Evolutionary conservation across 2,113 vertebrate species (phyloP).

Genomic region (Cercopithecus mona): DNA sequence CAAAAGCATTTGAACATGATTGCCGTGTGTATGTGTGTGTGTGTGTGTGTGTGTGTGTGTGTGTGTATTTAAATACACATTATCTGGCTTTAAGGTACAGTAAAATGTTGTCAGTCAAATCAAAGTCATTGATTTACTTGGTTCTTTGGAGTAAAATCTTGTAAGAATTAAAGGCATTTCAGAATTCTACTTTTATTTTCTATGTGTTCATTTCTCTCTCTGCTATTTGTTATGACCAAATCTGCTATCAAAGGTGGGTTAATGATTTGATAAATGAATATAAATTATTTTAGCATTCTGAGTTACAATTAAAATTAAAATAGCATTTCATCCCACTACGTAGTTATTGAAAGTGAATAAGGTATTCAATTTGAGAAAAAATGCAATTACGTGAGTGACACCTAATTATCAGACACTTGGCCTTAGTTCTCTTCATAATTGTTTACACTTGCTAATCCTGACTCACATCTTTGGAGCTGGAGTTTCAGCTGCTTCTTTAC

Average conservation of each 20-base stretch:
- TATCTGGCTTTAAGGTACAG: neutral
- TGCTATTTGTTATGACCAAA: neutral
- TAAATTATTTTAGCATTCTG: conserved; percentile 40
- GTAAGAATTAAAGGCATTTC: neutral
- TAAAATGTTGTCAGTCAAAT: neutral
- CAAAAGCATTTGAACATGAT: neutral
- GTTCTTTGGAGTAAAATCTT: neutral
- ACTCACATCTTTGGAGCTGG: neutral
- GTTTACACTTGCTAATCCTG: neutral
- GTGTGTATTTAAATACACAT: neutral
- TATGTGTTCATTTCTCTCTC: neutral
- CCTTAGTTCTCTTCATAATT: neutral
- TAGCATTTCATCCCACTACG: neutral
- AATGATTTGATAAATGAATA: neutral
- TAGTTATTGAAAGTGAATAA: neutral
- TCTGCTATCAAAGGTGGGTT: neutral
- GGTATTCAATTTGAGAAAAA: neutral
- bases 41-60: too few species aligned
- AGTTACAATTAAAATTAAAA: conserved; percentile 21
- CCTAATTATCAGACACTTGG: neutral
- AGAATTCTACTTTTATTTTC: neutral
- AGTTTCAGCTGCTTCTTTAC: neutral
- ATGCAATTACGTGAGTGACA: neutral
- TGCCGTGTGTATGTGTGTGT: neutral
- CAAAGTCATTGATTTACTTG: neutral